These are phyloP conservation scores for Palythoa grandiflora DNA, from an alignment of 92 coral and sea anemone species.

Conservation along the genomic window DNA sequence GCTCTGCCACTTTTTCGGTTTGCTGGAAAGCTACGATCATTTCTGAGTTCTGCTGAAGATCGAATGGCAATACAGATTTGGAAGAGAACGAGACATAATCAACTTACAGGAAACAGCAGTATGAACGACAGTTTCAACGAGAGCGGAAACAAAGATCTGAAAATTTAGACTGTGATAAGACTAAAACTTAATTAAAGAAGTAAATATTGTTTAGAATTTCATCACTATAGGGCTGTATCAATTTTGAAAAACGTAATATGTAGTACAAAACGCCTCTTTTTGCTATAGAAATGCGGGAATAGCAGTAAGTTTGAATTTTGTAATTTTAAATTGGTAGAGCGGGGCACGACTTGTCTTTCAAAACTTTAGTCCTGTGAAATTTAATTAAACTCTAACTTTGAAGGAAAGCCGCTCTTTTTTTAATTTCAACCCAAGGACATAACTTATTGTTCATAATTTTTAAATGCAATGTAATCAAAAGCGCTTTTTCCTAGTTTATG, in stretches of 20 bases:
- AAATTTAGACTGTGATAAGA: background rate
- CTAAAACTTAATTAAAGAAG: background rate
- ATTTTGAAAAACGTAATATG: background rate
- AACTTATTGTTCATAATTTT: too few relatives aligned
- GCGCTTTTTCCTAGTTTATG: background rate
- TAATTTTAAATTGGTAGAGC: background rate
- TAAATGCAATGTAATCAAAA: background rate
- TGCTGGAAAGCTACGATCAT: conserved; percentile 80
- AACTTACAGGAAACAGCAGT: background rate
- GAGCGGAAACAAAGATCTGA: background rate
- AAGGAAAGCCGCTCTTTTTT: too few relatives aligned
- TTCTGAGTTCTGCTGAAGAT: conserved; percentile 25
- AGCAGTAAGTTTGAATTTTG: background rate
- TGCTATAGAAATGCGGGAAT: background rate
- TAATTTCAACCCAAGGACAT: too few relatives aligned
- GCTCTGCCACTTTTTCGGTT: conserved; percentile 89
- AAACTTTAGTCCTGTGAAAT: too few relatives aligned
- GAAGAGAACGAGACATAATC: background rate
- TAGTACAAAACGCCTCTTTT: background rate
- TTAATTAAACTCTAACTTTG: too few relatives aligned
- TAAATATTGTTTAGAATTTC: background rate
- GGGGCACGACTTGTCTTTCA: too few relatives aligned
- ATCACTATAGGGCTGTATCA: background rate
- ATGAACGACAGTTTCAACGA: background rate
- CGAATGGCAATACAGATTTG: background rate